Conservation (phyloP, 1,140 invertebrate genomes). For the Rhyacophila brunnea region DNA sequence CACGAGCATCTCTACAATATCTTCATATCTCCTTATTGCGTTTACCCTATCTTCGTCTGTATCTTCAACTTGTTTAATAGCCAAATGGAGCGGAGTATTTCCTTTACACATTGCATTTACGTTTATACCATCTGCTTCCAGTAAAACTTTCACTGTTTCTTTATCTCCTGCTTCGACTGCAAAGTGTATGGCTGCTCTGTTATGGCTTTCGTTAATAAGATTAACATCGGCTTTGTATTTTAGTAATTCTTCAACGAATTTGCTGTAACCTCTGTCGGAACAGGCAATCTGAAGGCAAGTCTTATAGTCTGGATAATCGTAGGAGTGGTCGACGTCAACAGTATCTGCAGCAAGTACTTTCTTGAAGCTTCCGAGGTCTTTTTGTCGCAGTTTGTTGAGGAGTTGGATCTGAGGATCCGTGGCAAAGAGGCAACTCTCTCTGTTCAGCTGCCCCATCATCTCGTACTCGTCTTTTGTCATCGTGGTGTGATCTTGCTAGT, state of each 20-base stretch:
- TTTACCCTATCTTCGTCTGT: conserved; percentile 49
- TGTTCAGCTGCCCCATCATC: conserved; percentile 45
- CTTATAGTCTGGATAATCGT: conserved; percentile 53
- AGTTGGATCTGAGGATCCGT: conserved; percentile 50
- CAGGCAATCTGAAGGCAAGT: conserved; percentile 57
- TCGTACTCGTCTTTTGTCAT: conserved; percentile 52
- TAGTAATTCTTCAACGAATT: conserved; percentile 64
- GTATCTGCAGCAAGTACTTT: conserved; percentile 45
- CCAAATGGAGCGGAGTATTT: conserved; percentile 63
- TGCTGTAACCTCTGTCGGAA: conserved; percentile 46
- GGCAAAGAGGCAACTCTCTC: conserved; percentile 48
- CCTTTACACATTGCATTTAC: conserved; percentile 54
- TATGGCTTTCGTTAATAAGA: conserved; percentile 58
- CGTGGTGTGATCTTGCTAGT: conserved; percentile 21
- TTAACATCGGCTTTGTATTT: conserved; percentile 66
- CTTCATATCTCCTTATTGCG: conserved; percentile 46
- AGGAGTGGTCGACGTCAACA: conserved; percentile 48
- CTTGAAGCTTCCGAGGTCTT: conserved; percentile 50
- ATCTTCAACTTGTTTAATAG: conserved; percentile 59
- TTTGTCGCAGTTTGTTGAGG: conserved; percentile 46
- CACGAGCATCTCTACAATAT: conserved; percentile 56
- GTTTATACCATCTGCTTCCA: conserved; percentile 57
- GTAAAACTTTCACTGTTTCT: conserved; percentile 53
- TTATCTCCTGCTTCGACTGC: conserved; percentile 60
- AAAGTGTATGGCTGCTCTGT: conserved; percentile 66